Percentiles rank a stretch among this genome's conserved stretches.
These are phyloP conservation scores for Clarias batrachus DNA, from an alignment of 2,113 vertebrate genomes.

Conservation along the genomic window DNA sequence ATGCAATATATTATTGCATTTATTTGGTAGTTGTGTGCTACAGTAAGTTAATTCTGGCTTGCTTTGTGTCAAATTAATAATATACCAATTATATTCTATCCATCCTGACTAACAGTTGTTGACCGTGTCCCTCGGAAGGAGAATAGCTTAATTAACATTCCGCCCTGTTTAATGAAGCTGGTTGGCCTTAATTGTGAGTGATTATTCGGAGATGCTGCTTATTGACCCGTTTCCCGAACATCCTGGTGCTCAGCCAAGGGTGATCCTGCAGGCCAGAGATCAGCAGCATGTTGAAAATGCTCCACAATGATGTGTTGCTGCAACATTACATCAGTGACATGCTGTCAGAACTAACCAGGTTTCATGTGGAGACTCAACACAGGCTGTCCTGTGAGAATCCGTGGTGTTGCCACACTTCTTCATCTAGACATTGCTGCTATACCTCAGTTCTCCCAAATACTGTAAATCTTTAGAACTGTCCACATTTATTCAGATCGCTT, in stretches of 20 bases:
- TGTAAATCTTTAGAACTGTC: not conserved
- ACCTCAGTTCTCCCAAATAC: not conserved
- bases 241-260: slow-evolving; percentile 34
- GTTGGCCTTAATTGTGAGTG: slow-evolving; percentile 30
- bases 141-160: slow-evolving; percentile 18
- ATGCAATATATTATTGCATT: not conserved
- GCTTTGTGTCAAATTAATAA: not conserved
- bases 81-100: not conserved
- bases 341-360: slow-evolving; percentile 42
- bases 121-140: not conserved
- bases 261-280: slow-evolving; percentile 38
- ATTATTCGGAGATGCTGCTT: not conserved
- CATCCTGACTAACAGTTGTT: not conserved
- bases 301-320: slow-evolving; percentile 37
- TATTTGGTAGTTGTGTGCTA: no score
- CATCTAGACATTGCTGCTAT: slow-evolving; percentile 9
- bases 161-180: slow-evolving; percentile 36
- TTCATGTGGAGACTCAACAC: slow-evolving; percentile 17
- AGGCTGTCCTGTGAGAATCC: slow-evolving; percentile 3
- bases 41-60: not conserved
- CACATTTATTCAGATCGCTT: not conserved
- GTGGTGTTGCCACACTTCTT: not conserved
- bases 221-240: slow-evolving; percentile 19
- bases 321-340: slow-evolving; percentile 41
- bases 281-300: not conserved